Conservation (phyloP, 2,888 invertebrate species). For the Caenorhabditis macrosperma region DNA sequence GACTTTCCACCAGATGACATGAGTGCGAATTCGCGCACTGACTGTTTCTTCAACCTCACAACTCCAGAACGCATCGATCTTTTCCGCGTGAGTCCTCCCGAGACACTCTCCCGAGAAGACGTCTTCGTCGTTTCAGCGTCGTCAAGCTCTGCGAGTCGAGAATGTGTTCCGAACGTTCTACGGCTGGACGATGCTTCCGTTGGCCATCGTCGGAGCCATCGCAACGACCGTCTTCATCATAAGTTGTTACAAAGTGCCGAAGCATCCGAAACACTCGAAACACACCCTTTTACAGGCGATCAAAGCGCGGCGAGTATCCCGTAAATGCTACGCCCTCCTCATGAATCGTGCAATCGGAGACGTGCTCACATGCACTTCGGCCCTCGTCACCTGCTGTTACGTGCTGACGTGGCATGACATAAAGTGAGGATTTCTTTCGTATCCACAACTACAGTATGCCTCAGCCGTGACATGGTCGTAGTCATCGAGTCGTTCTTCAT, state of each 20-base stretch:
- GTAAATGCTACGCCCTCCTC: slow-evolving; percentile 78
- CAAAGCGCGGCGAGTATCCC: slow-evolving; percentile 71
- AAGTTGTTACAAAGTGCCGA: slow-evolving; percentile 71
- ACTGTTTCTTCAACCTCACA: slow-evolving; percentile 73
- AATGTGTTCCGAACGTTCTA: slow-evolving; percentile 74
- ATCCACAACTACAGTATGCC: not conserved
- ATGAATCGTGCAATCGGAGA: slow-evolving; percentile 79
- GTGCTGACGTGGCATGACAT: slow-evolving; percentile 70
- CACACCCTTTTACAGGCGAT: slow-evolving; percentile 67
- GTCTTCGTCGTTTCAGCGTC: slow-evolving; percentile 71
- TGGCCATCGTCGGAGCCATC: slow-evolving; percentile 70
- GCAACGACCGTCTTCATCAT: slow-evolving; percentile 72
- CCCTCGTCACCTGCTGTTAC: slow-evolving; percentile 68
- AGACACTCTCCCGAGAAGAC: too few relatives aligned
- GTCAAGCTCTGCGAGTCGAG: slow-evolving; percentile 69
- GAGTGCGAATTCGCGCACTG: slow-evolving; percentile 71
- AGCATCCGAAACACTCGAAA: too few relatives aligned
- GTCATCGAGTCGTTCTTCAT: slow-evolving; percentile 75
- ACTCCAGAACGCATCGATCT: slow-evolving; percentile 71
- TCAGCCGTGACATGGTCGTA: slow-evolving; percentile 75
- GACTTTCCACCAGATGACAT: slow-evolving; percentile 46
- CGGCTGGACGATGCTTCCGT: slow-evolving; percentile 75
- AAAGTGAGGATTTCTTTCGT: slow-evolving; percentile 66
- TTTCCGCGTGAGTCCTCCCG: slow-evolving; percentile 60
- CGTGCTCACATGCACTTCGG: slow-evolving; percentile 71